Base-by-base conservation (phyloP, 2,888 invertebrate genomes). In the Cryptocephalus primarius region DNA sequence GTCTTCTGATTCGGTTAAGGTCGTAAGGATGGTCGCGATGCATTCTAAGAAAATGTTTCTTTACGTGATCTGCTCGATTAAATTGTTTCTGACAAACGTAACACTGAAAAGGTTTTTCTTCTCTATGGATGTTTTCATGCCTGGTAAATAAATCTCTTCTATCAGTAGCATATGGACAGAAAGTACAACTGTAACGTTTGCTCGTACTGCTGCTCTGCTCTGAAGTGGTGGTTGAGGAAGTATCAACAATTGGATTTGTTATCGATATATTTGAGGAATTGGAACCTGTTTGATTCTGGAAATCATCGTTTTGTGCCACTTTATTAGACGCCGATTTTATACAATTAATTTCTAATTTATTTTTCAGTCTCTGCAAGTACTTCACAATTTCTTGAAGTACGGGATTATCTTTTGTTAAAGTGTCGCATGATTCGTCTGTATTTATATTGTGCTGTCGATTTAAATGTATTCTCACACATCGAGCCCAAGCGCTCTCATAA, bases 81-180 rank as follows among this genome's bases (percentile, higher is more conserved):
- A 93, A 93, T 68, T 91, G 89, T 70, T 92, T 91, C 66, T 85
- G 82, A 66, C 92, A 92, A 33, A 91, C 83, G 67, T 92, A 92
- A 69, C 92, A 93, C 66, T 91, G 89, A 67, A 92, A 93, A 8
- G 92, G 92, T 66, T 93, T 92, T 66, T 92, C 91, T 66, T 90
- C 90, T 58, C 90, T 81, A 66, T 93, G 93, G 54, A 92, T 93
- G 68, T 91, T 92, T 72, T 92, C 91, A 69, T 93, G 92, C 33
- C 92, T 79, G 38, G 90, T 90, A 70, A 87, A 92, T 40, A 93
- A 76, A 72, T 93, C 93, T 53, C 91, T 78, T 11, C 93, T 78
- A 71, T 92, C 92, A 10, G 92, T 93, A 32, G 90, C 88, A 69
- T 93, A 93, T 3, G 90, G 88, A 68, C 93, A 93, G 62, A 83